Evolutionary conservation across 2,888 invertebrate genomes (phyloP), one percentile per base, ranked within the genome.

Genomic region (Athalia cordata): DNA sequence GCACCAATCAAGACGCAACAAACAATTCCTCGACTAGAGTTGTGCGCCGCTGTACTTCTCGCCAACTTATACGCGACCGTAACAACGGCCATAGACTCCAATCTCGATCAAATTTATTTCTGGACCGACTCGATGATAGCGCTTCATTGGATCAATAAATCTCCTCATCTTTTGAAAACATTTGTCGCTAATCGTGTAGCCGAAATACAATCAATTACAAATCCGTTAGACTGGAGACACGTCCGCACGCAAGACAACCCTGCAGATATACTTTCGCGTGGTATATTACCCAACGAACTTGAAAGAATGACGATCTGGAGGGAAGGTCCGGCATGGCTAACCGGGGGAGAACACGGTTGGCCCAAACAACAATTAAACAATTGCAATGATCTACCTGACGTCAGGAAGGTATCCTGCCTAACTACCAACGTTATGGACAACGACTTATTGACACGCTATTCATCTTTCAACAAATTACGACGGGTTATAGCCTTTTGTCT

Each of bases 1-100:
- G 83, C 87, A 6, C 84, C 84, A 5, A n/a, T 85, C 11, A 85
- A 84, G 81, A 68, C 43, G 5, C 52, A 80, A 0, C 70, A 70
- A 45, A 70, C 78, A 0, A 62, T 81, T 4, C 80, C 79, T 3
- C 79, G 78, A 8, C 29, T 81, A 15, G 80, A 81, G 62, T 62
- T 81, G 9, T 79, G 81, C 55, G 79, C 68, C 0, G 79, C 81
- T 0, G 52, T 70, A 29, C 50, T 81, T 2, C 29, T 81, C 2
- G 67, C 79, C 6, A 62, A 49, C 29, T 11, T 80, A 55, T 77
- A 70, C 29, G 61, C 72, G 0, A 72, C 52, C 4, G 75, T 65
- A 5, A 49, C 3, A 4, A 9, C 66, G 9, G 77, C 76, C 4
- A 64, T 67, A 29, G 29, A 52, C 6, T 8, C 64, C 5, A 7